Conservation (phyloP, 2,888 invertebrate species). For the Parnassius mnemosyne region DNA sequence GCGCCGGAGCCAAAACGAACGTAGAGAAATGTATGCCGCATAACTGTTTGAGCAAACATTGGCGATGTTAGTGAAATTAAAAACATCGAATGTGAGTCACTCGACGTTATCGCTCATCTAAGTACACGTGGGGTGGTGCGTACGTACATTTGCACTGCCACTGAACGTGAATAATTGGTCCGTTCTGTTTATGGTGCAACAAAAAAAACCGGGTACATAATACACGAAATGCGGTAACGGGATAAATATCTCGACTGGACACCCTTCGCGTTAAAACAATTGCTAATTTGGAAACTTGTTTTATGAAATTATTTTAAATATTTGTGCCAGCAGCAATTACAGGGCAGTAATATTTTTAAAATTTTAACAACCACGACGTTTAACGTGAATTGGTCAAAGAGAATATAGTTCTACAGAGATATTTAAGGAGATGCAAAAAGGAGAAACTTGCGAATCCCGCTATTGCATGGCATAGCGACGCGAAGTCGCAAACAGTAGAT, state of each 20-base stretch:
- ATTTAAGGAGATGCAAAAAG: conserved; percentile 30
- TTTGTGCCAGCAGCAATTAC: neutral
- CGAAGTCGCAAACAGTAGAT: conserved; percentile 34
- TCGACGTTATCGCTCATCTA: conserved; percentile 38
- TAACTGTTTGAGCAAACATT: conserved; percentile 73
- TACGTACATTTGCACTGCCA: conserved; percentile 37
- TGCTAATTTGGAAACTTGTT: conserved; percentile 23
- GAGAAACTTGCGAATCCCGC: conserved; percentile 41
- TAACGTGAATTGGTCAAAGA: neutral
- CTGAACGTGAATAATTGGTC: conserved; percentile 35
- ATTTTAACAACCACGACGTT: conserved; percentile 24
- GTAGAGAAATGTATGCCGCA: conserved; percentile 63
- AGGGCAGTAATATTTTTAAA: neutral
- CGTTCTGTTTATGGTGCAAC: conserved; percentile 33
- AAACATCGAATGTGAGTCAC: conserved; percentile 40
- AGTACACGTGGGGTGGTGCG: conserved; percentile 36
- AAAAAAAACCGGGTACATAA: conserved; percentile 9
- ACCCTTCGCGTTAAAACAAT: conserved; percentile 20
- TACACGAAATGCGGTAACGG: conserved; percentile 30
- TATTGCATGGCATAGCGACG: conserved; percentile 33
- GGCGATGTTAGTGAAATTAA: conserved; percentile 66
- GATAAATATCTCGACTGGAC: conserved; percentile 11
- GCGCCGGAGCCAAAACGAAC: conserved; percentile 49
- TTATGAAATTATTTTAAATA: conserved; percentile 16
- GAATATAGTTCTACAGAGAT: neutral